These are phyloP conservation scores for Echinometra lucunter DNA, from an alignment of 53 echinoderm and acorn worm genomes.

Conservation along the genomic window DNA sequence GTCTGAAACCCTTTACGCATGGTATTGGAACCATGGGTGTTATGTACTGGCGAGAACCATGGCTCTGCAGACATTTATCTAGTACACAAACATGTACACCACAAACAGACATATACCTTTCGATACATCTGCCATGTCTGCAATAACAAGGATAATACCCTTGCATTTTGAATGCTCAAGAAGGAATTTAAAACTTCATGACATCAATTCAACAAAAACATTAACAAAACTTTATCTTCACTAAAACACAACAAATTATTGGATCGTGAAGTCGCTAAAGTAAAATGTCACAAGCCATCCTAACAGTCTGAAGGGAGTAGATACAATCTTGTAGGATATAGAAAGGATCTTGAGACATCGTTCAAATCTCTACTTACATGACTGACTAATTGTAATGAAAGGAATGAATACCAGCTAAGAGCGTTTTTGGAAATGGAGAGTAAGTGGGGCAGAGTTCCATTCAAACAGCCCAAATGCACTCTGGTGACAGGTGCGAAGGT, in stretches of 20 bases:
- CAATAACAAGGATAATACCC: too few species aligned
- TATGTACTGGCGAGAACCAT: too few species aligned
- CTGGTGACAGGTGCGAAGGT: slow-evolving; percentile 31
- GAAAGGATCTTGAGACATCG: slow-evolving; percentile 12
- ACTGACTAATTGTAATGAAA: slow-evolving; percentile 39
- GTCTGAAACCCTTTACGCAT: too few species aligned
- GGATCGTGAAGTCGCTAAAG: not conserved
- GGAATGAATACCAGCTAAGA: slow-evolving; percentile 15
- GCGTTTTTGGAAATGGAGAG: slow-evolving; percentile 18
- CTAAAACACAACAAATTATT: not conserved
- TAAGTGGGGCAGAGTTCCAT: slow-evolving; percentile 63
- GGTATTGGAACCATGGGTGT: too few species aligned
- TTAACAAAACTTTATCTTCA: not conserved
- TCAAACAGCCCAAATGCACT: slow-evolving; percentile 53
- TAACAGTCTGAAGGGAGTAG: not conserved
- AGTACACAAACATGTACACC: too few species aligned
- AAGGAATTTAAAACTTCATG: too few species aligned
- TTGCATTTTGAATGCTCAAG: too few species aligned
- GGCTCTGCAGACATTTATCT: too few species aligned
- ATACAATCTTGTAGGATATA: not conserved
- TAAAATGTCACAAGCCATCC: slow-evolving; percentile 4
- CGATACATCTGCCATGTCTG: too few species aligned
- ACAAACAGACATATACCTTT: too few species aligned
- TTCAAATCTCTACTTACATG: slow-evolving; percentile 23
- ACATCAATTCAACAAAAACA: not conserved